phyloP scores from a whole-genome alignment of 2,797 vertebrate genomes.

The Petrocephalus sullivani region DNA sequence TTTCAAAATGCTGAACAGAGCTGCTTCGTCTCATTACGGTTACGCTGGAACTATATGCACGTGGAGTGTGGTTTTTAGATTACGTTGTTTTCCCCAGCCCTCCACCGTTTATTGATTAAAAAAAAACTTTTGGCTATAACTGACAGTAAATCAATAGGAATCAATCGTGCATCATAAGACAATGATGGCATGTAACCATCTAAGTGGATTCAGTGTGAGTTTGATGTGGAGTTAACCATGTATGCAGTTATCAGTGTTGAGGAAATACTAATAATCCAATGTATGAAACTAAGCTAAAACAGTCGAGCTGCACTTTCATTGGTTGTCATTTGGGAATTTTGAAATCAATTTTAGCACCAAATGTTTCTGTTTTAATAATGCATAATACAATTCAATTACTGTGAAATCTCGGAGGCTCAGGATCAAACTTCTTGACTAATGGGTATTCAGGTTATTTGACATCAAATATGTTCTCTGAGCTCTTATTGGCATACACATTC shows the following conservation, averaged over 20 bases:
- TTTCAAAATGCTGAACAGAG: neutral
- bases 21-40: neutral
- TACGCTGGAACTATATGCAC: neutral
- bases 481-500: neutral
- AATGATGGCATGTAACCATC: neutral
- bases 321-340: neutral
- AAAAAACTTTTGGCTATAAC: neutral
- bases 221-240: neutral
- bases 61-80: neutral
- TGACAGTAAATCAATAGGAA: neutral
- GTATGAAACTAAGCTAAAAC: neutral
- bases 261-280: neutral
- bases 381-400: neutral
- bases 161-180: neutral
- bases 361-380: neutral
- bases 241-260: neutral
- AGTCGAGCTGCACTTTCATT: neutral
- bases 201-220: neutral
- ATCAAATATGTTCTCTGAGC: neutral
- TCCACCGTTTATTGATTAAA: neutral
- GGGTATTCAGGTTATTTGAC: neutral
- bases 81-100: neutral
- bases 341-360: neutral
- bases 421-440: neutral
- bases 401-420: neutral